phyloP scores from a whole-genome alignment of 1,140 invertebrate genomes.

The Tetramorium alpestre region DNA sequence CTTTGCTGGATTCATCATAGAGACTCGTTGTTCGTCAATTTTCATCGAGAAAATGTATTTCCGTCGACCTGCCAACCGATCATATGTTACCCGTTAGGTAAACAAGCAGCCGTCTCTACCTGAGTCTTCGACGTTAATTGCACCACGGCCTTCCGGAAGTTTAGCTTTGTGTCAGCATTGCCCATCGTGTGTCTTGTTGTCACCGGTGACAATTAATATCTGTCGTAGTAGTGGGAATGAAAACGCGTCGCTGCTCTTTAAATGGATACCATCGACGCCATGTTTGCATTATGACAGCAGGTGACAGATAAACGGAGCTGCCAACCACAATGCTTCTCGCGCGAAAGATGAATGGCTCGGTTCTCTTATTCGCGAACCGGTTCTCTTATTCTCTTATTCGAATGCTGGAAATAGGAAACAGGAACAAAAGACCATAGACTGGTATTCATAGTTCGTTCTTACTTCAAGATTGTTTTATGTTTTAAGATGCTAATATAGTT shows the following conservation, averaged over 20 bases:
- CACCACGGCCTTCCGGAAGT: conserved; percentile 98
- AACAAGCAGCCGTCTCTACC: conserved; percentile 86
- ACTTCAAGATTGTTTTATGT: no score
- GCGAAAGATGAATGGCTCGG: neutral
- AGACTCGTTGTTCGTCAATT: neutral
- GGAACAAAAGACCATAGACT: neutral
- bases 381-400: no score
- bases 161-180: conserved; percentile 98
- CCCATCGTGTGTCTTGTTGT: conserved; percentile 90
- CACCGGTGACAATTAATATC: conserved; percentile 8
- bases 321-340: conserved; percentile 32
- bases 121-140: conserved; percentile 98
- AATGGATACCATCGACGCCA: conserved; percentile 61
- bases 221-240: neutral
- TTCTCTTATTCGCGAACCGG: neutral
- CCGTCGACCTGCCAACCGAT: conserved; percentile 60
- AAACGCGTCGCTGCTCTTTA: conserved; percentile 57
- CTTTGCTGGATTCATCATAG: neutral
- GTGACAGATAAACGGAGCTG: conserved; percentile 31
- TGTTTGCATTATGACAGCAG: conserved; percentile 57
- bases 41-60: neutral
- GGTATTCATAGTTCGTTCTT: no score
- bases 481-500: no score
- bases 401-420: neutral
- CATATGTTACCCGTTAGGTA: conserved; percentile 58